Evolutionary conservation across 2,113 vertebrate species (phyloP).

Genomic region (Muscicapa adusta): DNA sequence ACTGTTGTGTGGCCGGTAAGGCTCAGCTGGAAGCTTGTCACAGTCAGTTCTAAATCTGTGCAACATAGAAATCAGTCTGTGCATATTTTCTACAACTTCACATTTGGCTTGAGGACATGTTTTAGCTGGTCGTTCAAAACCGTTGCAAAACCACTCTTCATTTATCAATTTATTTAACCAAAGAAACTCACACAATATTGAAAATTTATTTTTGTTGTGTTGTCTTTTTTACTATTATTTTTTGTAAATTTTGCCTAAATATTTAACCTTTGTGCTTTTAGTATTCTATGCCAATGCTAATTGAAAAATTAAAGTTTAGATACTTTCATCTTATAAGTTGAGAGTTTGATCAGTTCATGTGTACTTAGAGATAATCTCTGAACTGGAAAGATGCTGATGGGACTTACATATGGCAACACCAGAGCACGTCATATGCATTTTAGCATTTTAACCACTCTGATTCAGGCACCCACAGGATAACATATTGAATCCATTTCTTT

Average conservation of each 20-base stretch:
- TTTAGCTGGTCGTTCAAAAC: neutral
- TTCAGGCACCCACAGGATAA: neutral
- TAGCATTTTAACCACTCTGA: neutral
- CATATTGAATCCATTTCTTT: neutral
- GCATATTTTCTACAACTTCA: neutral
- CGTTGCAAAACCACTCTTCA: neutral
- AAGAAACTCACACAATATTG: neutral
- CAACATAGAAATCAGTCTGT: neutral
- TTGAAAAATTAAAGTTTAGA: neutral
- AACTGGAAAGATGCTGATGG: neutral
- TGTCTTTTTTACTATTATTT: neutral
- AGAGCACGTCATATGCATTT: neutral
- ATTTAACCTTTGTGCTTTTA: neutral
- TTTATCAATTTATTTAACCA: neutral
- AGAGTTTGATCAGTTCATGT: neutral
- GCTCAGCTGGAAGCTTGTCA: conserved; percentile 11
- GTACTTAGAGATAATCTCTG: neutral
- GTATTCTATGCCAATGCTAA: neutral
- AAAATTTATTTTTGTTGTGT: neutral
- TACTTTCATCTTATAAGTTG: neutral
- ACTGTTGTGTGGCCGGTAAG: neutral
- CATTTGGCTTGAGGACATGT: neutral
- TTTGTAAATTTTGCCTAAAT: neutral
- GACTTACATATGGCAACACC: neutral
- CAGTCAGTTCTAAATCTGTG: neutral